Evolutionary conservation across 2,797 vertebrate genomes (phyloP).

Genomic region (Echeneis naucrates): DNA sequence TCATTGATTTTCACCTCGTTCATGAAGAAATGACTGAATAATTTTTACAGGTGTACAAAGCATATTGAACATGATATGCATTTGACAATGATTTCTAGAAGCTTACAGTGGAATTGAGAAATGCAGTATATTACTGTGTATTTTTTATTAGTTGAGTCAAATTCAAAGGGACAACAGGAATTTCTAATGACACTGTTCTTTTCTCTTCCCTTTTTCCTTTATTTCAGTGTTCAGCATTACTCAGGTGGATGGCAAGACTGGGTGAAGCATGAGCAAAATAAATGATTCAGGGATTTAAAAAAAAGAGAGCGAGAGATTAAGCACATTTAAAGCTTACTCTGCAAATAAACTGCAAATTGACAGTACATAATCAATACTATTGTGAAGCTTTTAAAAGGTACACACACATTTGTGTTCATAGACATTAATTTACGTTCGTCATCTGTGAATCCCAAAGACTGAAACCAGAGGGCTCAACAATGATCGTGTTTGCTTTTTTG

Average conservation of each 20-base stretch:
- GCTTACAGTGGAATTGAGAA: neutral
- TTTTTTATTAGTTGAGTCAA: neutral
- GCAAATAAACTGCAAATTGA: neutral
- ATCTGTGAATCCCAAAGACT: slow-evolving; percentile 46
- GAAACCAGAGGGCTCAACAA: slow-evolving; percentile 36
- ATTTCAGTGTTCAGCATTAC: slow-evolving; percentile 89
- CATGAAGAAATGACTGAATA: neutral
- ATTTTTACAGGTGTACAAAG: neutral
- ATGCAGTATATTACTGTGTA: neutral
- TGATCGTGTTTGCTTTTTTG: neutral
- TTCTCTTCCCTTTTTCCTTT: slow-evolving; percentile 2
- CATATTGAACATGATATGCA: neutral
- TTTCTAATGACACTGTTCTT: neutral
- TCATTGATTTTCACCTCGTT: neutral
- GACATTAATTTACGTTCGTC: slow-evolving; percentile 11
- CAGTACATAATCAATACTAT: neutral
- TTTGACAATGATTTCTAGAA: neutral
- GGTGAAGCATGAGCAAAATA: slow-evolving; percentile 82
- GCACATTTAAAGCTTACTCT: neutral
- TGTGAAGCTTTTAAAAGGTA: slow-evolving; percentile 27
- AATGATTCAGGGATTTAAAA: slow-evolving; percentile 38
- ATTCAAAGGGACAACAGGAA: neutral
- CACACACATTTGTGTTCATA: neutral
- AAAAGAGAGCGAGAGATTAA: no score
- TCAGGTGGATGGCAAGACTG: slow-evolving; percentile 94